These are phyloP conservation scores for Drosophila trapezifrons DNA, from an alignment of 1,140 invertebrate genomes.

Conservation along the genomic window DNA sequence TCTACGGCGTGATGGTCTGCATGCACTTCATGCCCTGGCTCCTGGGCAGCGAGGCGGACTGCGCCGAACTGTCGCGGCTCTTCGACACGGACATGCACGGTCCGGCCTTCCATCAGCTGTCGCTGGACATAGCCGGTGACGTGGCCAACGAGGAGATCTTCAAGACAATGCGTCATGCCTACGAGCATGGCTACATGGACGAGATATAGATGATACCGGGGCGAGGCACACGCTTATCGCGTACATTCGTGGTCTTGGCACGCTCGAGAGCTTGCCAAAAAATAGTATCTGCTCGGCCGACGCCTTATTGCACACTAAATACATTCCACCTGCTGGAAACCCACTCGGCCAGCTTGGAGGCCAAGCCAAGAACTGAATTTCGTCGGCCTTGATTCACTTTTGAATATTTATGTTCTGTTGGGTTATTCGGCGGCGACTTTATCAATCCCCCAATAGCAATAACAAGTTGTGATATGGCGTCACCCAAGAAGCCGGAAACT, in stretches of 20 bases:
- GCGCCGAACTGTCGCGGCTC: conserved; percentile 57
- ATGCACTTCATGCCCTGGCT: conserved; percentile 81
- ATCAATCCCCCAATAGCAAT: conserved; percentile 3
- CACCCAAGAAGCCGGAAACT: conserved; percentile 19
- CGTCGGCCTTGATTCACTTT: conserved; percentile 62
- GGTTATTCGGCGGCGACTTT: conserved; percentile 2
- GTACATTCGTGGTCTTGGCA: neutral
- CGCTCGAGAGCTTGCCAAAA: neutral
- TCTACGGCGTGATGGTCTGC: conserved; percentile 75
- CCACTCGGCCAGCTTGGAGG: neutral
- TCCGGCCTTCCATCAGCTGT: conserved; percentile 59
- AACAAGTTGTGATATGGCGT: conserved; percentile 11
- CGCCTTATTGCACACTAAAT: conserved; percentile 10
- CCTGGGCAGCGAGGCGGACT: conserved; percentile 59
- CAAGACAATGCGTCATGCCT: conserved; percentile 57
- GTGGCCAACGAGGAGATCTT: conserved; percentile 66
- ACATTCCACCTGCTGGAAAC: neutral
- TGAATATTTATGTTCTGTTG: conserved; percentile 49
- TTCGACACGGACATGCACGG: conserved; percentile 74
- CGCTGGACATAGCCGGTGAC: conserved; percentile 68
- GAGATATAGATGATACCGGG: conserved; percentile 37
- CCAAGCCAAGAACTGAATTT: neutral
- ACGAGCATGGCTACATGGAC: conserved; percentile 78
- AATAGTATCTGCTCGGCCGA: neutral
- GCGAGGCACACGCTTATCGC: neutral